Conservation (phyloP, 2,888 invertebrate species). For the Sepioteuthis lessoniana region DNA sequence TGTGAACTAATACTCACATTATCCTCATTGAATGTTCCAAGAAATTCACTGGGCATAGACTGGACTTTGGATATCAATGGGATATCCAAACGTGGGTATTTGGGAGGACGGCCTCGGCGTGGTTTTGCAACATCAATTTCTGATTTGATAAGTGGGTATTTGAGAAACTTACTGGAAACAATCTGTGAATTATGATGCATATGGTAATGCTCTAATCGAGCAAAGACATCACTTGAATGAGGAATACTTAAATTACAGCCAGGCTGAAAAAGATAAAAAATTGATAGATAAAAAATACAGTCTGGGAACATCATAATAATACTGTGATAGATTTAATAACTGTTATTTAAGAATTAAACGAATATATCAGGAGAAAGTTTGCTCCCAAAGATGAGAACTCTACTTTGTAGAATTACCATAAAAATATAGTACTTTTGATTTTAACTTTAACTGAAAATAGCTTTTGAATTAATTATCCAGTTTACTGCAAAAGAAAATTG, state of each 20-base stretch:
- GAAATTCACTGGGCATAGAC: constrained; percentile 6
- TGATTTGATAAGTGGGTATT: constrained; percentile 47
- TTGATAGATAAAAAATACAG: not conserved
- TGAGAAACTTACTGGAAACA: constrained; percentile 58
- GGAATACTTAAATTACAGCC: constrained; percentile 77
- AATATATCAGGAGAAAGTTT: too few relatives aligned
- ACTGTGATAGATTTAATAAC: not conserved
- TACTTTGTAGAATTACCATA: too few relatives aligned
- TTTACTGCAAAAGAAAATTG: too few relatives aligned
- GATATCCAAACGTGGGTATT: constrained; percentile 80
- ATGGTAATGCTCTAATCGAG: constrained; percentile 87
- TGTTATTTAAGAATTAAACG: too few relatives aligned
- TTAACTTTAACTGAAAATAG: too few relatives aligned
- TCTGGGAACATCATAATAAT: not conserved
- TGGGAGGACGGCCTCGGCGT: constrained; percentile 95
- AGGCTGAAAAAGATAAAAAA: constrained; percentile 59
- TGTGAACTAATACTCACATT: constrained; percentile 35
- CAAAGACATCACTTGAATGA: constrained; percentile 73
- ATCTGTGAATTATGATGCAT: constrained; percentile 83
- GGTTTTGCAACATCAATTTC: constrained; percentile 79
- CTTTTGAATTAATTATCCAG: too few relatives aligned
- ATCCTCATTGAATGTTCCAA: constrained; percentile 24
- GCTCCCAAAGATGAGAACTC: too few relatives aligned
- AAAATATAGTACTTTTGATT: too few relatives aligned
- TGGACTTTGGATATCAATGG: constrained; percentile 72